Base-by-base conservation (phyloP, 1,140 invertebrate species). In the Anastrepha obliqua region DNA sequence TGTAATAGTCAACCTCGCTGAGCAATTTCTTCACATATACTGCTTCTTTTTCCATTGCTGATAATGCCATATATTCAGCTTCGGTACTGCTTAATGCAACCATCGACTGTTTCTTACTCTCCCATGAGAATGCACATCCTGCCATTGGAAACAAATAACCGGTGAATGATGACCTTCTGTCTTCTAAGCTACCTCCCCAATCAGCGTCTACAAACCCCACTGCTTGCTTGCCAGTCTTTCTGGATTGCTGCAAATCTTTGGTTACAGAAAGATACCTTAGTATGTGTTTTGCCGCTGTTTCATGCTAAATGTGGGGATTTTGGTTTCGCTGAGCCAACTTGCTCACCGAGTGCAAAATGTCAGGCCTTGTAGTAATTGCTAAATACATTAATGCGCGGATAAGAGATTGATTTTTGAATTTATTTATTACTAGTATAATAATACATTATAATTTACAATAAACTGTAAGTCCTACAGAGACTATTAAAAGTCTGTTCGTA, bases 381-480 rank as follows among this genome's bases (percentile, higher is more conserved):
- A 94, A 65, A 88, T 94, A 94, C 74, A 94, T 87, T 29, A 94
- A 88, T 20, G 88, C 64, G 7, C 92, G 91, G 15, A 93, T 89
- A 17, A 92, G 55, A 15, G 88, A 88, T 47, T 87, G 87, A 81
- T n/a, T n/a, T n/a, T n/a, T n/a, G n/a, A n/a, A n/a, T n/a, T n/a
- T n/a, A n/a, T n/a, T n/a, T n/a, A n/a, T n/a, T n/a, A n/a, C n/a
- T n/a, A n/a, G n/a, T n/a, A n/a, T n/a, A n/a, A n/a, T n/a, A n/a
- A n/a, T n/a, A n/a, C n/a, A n/a, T n/a, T n/a, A n/a, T n/a, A n/a
- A n/a, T n/a, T n/a, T n/a, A n/a, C n/a, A n/a, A n/a, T n/a, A n/a
- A n/a, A n/a, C n/a, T n/a, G n/a, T n/a, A n/a, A n/a, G n/a, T n/a
- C n/a, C n/a, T n/a, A n/a, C n/a, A n/a, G n/a, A n/a, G n/a, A n/a